Evolutionary conservation across 2,888 invertebrate genomes (phyloP).

Genomic region (Rugalucina vietnamica): DNA sequence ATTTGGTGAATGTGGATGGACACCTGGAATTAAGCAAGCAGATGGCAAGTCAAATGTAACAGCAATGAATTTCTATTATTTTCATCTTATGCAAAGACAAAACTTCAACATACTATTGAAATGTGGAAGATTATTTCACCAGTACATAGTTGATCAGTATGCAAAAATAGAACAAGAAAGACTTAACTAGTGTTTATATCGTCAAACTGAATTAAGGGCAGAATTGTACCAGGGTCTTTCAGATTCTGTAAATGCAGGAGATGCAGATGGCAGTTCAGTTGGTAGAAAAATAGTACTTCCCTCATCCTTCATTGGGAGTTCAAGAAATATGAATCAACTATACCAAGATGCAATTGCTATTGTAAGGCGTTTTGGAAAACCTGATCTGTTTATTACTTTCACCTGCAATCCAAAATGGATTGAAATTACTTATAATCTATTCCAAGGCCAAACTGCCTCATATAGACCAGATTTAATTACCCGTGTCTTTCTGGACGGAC

Average conservation of each 20-base stretch:
- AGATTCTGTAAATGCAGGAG: constrained; percentile 36
- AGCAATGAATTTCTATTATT: constrained; percentile 31
- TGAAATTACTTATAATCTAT: background rate
- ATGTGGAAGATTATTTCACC: constrained; percentile 30
- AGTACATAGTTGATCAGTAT: constrained; percentile 42
- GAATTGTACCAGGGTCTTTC: constrained; percentile 30
- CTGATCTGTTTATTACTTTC: constrained; percentile 21
- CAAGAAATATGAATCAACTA: constrained; percentile 25
- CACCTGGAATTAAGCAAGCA: constrained; percentile 9
- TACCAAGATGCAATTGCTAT: constrained; percentile 35
- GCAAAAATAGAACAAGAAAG: constrained; percentile 36
- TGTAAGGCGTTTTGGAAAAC: constrained; percentile 13
- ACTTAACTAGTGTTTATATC: constrained; percentile 14
- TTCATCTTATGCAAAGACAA: constrained; percentile 24
- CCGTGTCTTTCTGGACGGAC: constrained; percentile 20
- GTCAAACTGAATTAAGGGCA: constrained; percentile 22
- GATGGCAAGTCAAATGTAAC: background rate
- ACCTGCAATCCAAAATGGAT: constrained; percentile 23
- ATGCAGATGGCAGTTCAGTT: constrained; percentile 17
- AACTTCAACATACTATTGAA: constrained; percentile 24
- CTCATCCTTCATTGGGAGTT: constrained; percentile 32
- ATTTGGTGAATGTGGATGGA: constrained; percentile 33
- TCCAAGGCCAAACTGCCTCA: constrained; percentile 5
- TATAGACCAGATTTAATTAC: constrained; percentile 11
- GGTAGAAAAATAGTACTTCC: constrained; percentile 36